Evolutionary conservation across 2,113 vertebrate species (phyloP), one percentile per base, ranked within the genome.

Genomic region (Helogale parvula): DNA sequence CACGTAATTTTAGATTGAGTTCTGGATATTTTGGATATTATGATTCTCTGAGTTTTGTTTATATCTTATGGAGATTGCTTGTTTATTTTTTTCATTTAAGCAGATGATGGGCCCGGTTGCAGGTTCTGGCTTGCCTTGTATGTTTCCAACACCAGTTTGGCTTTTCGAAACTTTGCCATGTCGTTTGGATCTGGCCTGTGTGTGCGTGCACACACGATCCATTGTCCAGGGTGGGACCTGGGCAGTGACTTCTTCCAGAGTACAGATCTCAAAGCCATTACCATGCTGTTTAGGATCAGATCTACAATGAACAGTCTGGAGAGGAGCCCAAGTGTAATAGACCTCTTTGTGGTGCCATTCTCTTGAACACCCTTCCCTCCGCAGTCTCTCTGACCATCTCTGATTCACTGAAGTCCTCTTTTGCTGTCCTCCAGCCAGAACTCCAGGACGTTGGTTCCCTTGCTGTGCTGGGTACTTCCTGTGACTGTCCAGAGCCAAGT

Each of bases 71-170:
- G 31, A 69, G n/a, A 69, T 21, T 80, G 1, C 50, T 88, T 38
- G 27, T 66, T 93, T 69, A 4, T 23, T 81, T 74, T 84, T 83
- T 19, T 91, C 95, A 80, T 60, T 57, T 29, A 86, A 89, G 71
- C n/a, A 96, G 47, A 31, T 72, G 63, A 79, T 45, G 38, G 10
- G 71, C 29, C 66, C 93, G 29, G 25, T 96, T 68, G 33, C 14
- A 93, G 35, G 88, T 69, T 97, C 31, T 92, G 87, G 47, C 63
- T 45, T 76, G 72, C 25, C 27, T 71, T 93, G 33, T 91, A 17
- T 89, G 63, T 95, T 86, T 96, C 35, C 29, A 82, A 16, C 5
- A 57, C 77, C 16, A 50, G 23, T 93, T 96, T 23, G 41, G 23
- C 69, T 85, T 90, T 88, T 79, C 89, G 33, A 82, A 68, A 16